Percentiles rank a stretch among this genome's conserved stretches.
Evolutionary conservation across 1,140 invertebrate genomes (phyloP).

Genomic region (Mactra quadrangularis): DNA sequence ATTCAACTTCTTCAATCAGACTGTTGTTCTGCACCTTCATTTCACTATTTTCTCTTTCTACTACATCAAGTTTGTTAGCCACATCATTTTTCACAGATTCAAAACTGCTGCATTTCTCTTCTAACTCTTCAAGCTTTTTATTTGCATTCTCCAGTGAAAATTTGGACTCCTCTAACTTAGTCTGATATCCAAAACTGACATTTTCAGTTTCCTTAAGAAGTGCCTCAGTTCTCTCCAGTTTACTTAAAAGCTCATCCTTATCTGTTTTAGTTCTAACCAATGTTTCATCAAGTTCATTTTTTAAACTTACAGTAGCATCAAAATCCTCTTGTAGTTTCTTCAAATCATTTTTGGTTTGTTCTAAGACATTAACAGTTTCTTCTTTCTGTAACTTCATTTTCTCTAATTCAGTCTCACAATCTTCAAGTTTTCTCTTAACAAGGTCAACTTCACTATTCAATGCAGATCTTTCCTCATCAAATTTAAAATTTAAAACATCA

Average conservation of each 20-base stretch:
- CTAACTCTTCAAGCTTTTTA: background rate
- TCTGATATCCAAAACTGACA: background rate
- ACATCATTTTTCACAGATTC: background rate
- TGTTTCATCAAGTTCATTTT: conserved; percentile 24
- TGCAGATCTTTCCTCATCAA: conserved; percentile 11
- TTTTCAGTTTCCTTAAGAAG: conserved; percentile 1
- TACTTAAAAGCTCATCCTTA: conserved; percentile 5
- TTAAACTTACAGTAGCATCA: background rate
- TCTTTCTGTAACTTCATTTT: conserved; percentile 12
- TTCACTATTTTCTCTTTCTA: conserved; percentile 15
- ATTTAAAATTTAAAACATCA: conserved; percentile 1
- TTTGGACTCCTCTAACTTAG: conserved; percentile 23
- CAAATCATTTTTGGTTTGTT: background rate
- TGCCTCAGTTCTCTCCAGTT: background rate
- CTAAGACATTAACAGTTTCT: background rate
- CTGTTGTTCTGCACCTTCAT: conserved; percentile 6
- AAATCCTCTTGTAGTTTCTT: conserved; percentile 12
- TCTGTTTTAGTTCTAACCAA: conserved; percentile 4
- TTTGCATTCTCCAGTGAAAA: conserved; percentile 31
- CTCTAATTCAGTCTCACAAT: conserved; percentile 4
- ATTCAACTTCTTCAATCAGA: conserved; percentile 26
- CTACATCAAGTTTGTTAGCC: conserved; percentile 5
- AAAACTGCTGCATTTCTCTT: conserved; percentile 18
- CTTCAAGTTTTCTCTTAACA: background rate
- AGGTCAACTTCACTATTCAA: background rate